Conservation (phyloP, 92 coral and sea anemone genomes). For the Blastomussa wellsi region DNA sequence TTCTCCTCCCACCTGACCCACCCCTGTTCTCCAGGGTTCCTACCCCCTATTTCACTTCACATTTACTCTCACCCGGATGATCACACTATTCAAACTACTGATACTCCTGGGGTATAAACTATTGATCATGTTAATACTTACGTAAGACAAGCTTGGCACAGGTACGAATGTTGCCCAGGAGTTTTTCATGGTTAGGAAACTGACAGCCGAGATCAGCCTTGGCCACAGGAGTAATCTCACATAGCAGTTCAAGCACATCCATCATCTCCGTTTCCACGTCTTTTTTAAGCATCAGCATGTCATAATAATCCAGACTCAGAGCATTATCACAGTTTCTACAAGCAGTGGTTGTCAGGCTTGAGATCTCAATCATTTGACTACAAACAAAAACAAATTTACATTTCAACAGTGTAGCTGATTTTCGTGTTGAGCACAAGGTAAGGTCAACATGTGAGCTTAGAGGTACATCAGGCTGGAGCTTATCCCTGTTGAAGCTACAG, state of each 20-base stretch:
- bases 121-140: constrained; percentile 46
- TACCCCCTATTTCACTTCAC: no score
- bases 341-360: constrained; percentile 89
- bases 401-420: neutral
- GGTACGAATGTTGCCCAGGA: constrained; percentile 72
- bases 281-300: constrained; percentile 78
- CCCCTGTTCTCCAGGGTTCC: no score
- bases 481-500: no score
- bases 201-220: constrained; percentile 86
- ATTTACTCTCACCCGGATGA: no score
- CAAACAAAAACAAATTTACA: neutral
- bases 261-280: constrained; percentile 88
- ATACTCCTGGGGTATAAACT: no score
- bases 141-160: constrained; percentile 96
- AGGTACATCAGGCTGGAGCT: no score
- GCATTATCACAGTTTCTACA: constrained; percentile 87
- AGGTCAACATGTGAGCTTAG: no score
- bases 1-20: no score
- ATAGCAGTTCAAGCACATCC: constrained; percentile 70
- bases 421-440: neutral
- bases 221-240: constrained; percentile 80
- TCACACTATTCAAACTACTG: no score
- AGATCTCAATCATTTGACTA: constrained; percentile 94
- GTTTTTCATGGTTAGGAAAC: constrained; percentile 92
- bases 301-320: constrained; percentile 84